Evolutionary conservation across 2,888 invertebrate genomes (phyloP), one percentile per base, ranked within the genome.

Genomic region (Drosophila rubida): DNA sequence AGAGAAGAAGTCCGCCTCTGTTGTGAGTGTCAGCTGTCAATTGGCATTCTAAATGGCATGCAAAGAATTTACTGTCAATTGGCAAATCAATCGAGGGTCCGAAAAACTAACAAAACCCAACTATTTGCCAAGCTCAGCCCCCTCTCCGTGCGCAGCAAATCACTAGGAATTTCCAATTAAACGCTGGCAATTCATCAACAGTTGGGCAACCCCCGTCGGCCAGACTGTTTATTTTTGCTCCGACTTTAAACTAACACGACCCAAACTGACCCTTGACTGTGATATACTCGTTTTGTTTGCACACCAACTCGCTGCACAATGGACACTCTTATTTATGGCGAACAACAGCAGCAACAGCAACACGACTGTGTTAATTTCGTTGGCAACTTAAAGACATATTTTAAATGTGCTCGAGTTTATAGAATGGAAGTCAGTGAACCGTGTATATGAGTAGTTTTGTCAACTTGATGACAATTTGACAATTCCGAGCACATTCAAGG

Each of bases 81-180:
- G 66, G 37, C 61, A 73, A 63, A 65, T 62, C 63, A 46, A 59
- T 32, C 13, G 39, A 42, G 50, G 23, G 25, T 51, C 39, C 11
- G 19, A 32, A 30, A 45, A 45, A 45, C 44, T 25, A 25, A 35
- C 32, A 51, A 51, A 25, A 35, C 7, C n/a, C 7, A 44, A 45
- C 45, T 37, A 42, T 32, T 42, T 25, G n/a, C 35, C 14, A 4
- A 11, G 19, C 23, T 42, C 1, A 32, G 7, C 7, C 27, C 13
- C 8, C 32, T 4, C n/a, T 32, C 32, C 32, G 1, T 23, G 23
- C 32, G 27, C 9, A 58, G 55, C 63, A 81, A 75, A 66, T 81
- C 78, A 66, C 62, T 61, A 70, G 69, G 51, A 53, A 74, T 71
- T 78, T 81, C 69, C 84, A 85, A 80, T 81, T 76, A 79, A 76